phyloP scores from a whole-genome alignment of 2,113 vertebrate species.

The Promerops cafer region DNA sequence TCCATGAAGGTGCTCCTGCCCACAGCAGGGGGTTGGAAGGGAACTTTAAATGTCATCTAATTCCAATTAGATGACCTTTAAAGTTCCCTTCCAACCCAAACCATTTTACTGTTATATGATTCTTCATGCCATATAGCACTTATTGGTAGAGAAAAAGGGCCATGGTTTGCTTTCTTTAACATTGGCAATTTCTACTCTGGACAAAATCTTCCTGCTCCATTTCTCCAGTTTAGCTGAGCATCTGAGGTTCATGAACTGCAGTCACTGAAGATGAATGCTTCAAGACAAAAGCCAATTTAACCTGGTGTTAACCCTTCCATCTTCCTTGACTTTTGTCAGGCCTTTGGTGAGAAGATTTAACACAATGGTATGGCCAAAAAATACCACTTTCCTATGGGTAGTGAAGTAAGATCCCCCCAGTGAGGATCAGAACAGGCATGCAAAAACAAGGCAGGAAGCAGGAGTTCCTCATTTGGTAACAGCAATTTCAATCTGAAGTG shows the following conservation, averaged over 20 bases:
- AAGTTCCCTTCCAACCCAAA: not conserved
- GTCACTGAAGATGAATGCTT: not conserved
- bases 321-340: not conserved
- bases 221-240: not conserved
- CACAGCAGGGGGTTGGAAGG: not conserved
- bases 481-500: not conserved
- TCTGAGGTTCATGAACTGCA: not conserved
- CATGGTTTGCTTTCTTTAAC: not conserved
- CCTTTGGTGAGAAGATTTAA: not conserved
- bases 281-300: not conserved
- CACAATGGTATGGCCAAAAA: not conserved
- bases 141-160: not conserved
- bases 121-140: not conserved
- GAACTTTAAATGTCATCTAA: too few relatives aligned
- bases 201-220: not conserved
- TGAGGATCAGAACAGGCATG: not conserved
- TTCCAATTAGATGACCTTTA: not conserved
- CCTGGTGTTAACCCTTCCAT: not conserved
- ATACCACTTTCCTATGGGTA: not conserved
- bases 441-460: not conserved
- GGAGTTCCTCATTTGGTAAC: not conserved
- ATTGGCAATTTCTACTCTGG: not conserved
- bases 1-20: not conserved
- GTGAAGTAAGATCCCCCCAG: not conserved
- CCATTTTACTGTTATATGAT: not conserved